A percentile compares a stretch with the other conserved stretches of the same genome.
phyloP scores from a whole-genome alignment of 2,888 invertebrate genomes.

The Diaphora mendica region DNA sequence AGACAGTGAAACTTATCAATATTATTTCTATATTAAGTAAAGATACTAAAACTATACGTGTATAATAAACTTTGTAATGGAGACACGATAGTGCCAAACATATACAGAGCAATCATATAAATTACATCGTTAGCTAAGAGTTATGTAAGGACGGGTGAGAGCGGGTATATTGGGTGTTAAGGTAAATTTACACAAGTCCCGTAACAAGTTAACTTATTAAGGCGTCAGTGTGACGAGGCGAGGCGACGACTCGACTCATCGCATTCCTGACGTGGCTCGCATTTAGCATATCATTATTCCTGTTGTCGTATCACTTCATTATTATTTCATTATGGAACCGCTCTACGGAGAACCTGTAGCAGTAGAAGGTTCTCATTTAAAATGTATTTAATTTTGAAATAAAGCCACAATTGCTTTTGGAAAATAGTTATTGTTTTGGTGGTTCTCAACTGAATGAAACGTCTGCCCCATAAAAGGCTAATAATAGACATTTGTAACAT shows the following conservation, averaged over 20 bases:
- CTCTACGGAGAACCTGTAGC: slow-evolving; percentile 1
- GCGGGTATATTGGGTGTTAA: slow-evolving; percentile 78
- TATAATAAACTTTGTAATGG: slow-evolving; percentile 2
- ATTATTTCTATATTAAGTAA: background rate
- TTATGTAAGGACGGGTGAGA: slow-evolving; percentile 72
- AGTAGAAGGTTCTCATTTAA: background rate
- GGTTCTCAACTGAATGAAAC: background rate
- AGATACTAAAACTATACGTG: slow-evolving; percentile 16
- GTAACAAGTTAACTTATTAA: slow-evolving; percentile 84
- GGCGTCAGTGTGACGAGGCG: slow-evolving; percentile 73
- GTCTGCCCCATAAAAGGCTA: background rate
- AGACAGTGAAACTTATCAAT: background rate
- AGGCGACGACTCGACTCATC: slow-evolving; percentile 63
- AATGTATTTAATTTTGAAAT: background rate
- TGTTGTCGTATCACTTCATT: slow-evolving; percentile 37
- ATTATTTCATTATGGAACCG: slow-evolving; percentile 37
- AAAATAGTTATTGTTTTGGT: background rate
- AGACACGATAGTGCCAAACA: slow-evolving; percentile 34
- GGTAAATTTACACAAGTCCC: slow-evolving; percentile 84
- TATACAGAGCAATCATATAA: slow-evolving; percentile 73
- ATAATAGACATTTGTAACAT: background rate
- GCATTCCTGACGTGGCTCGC: slow-evolving; percentile 62
- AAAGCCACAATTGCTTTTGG: background rate
- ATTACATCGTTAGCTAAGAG: slow-evolving; percentile 82
- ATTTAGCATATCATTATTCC: slow-evolving; percentile 51